Conservation (phyloP, 1,140 invertebrate genomes). For the Drosophila sturtevanti region DNA sequence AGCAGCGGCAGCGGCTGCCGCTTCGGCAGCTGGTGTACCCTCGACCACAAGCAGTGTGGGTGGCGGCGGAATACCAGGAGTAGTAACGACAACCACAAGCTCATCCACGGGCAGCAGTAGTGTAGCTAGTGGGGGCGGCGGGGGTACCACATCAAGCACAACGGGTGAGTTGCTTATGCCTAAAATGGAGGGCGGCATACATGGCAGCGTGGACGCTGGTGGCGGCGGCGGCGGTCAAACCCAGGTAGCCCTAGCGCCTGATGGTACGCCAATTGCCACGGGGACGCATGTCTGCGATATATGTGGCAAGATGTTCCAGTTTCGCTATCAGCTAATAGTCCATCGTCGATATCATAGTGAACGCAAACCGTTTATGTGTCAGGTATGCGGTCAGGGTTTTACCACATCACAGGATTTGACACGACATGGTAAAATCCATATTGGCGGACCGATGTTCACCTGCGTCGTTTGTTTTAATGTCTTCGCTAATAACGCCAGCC, state of each 20-base stretch:
- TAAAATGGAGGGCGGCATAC: constrained; percentile 85
- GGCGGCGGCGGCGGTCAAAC: constrained; percentile 82
- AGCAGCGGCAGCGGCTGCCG: constrained; percentile 63
- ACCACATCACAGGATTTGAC: constrained; percentile 89
- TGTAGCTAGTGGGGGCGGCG: constrained; percentile 36
- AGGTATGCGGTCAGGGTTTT: constrained; percentile 92
- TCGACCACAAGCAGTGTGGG: constrained; percentile 13
- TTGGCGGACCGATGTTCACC: constrained; percentile 89
- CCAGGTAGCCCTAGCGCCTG: constrained; percentile 84
- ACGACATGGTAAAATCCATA: constrained; percentile 91
- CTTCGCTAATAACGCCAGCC: constrained; percentile 88
- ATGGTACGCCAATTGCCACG: constrained; percentile 84
- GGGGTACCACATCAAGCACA: constrained; percentile 52
- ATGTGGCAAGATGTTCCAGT: constrained; percentile 93
- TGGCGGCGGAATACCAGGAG: constrained; percentile 40
- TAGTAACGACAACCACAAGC: constrained; percentile 45
- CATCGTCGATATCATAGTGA: constrained; percentile 92
- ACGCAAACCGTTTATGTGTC: constrained; percentile 92
- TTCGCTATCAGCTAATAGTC: constrained; percentile 92
- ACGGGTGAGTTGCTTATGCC: constrained; percentile 83
- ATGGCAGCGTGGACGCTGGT: constrained; percentile 74
- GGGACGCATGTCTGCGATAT: constrained; percentile 91
- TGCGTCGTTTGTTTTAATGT: constrained; percentile 90
- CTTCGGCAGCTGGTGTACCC: constrained; percentile 45
- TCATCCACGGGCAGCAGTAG: constrained; percentile 40